Percentiles rank a stretch among this genome's conserved stretches.
phyloP scores from a whole-genome alignment of 2,113 vertebrate genomes.

The Nycticebus coucang region DNA sequence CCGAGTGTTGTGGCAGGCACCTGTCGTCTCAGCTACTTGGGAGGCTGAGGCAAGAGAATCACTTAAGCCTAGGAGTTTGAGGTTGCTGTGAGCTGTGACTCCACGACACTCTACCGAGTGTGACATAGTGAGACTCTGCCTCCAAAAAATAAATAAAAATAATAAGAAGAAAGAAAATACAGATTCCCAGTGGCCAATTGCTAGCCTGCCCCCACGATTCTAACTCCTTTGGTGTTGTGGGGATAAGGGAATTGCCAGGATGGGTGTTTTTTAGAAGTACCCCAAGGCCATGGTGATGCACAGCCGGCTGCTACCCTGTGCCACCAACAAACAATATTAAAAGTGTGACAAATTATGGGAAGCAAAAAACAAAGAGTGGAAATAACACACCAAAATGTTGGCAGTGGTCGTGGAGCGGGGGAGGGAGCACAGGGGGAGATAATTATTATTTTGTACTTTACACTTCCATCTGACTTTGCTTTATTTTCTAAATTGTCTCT shows the following conservation, averaged over 20 bases:
- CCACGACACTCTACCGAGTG: too few species aligned
- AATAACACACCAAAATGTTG: background rate
- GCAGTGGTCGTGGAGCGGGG: background rate
- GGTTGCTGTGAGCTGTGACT: too few species aligned
- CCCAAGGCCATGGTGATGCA: background rate
- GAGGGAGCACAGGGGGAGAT: background rate
- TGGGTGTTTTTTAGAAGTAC: background rate
- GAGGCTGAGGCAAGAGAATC: too few species aligned
- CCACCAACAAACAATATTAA: background rate
- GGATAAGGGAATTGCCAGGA: background rate
- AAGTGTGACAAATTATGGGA: background rate
- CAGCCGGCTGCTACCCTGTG: background rate
- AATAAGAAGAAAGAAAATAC: background rate
- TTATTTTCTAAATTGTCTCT: slow-evolving; percentile 25
- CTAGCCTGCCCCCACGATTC: background rate
- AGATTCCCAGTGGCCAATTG: background rate
- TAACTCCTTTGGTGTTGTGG: background rate
- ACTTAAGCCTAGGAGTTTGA: too few species aligned
- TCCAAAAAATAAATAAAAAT: too few species aligned
- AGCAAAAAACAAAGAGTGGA: background rate
- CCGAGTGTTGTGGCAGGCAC: too few species aligned
- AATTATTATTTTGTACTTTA: background rate
- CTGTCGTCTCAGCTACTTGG: too few species aligned
- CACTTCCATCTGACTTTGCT: background rate
- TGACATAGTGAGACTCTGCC: too few species aligned